Percentiles rank a stretch among this genome's conserved stretches.
Conservation (phyloP, 2,113 vertebrate genomes). For the Circaetus gallicus region DNA sequence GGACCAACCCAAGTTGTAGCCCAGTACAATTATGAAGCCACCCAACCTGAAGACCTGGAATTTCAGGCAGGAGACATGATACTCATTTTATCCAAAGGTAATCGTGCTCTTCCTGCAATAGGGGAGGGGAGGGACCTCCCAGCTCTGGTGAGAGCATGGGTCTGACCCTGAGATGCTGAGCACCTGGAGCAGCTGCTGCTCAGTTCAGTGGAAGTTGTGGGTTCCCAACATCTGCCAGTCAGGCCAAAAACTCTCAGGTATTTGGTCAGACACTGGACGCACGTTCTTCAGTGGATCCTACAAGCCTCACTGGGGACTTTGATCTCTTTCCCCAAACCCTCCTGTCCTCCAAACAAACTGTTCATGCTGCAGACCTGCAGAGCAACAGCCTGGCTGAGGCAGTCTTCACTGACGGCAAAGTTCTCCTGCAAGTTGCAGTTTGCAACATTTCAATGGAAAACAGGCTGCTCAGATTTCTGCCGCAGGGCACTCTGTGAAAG, state of each 20-base stretch:
- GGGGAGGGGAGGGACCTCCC: not conserved
- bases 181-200: not conserved
- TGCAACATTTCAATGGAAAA: not conserved
- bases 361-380: not conserved
- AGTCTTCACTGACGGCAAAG: not conserved
- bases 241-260: not conserved
- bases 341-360: not conserved
- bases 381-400: not conserved
- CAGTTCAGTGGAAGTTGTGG: not conserved
- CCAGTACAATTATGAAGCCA: slow-evolving; percentile 80
- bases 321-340: not conserved
- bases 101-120: not conserved
- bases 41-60: slow-evolving; percentile 86
- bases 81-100: slow-evolving; percentile 81
- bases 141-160: not conserved
- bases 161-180: not conserved
- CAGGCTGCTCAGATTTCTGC: not conserved
- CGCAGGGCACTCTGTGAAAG: not conserved
- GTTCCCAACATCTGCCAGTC: not conserved
- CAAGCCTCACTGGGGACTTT: not conserved
- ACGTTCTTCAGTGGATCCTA: not conserved
- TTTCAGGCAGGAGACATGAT: slow-evolving; percentile 86
- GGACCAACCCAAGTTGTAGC: slow-evolving; percentile 74
- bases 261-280: not conserved
- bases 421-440: not conserved